Conservation (phyloP, 2,797 vertebrate species). For the Tadarida brasiliensis region DNA sequence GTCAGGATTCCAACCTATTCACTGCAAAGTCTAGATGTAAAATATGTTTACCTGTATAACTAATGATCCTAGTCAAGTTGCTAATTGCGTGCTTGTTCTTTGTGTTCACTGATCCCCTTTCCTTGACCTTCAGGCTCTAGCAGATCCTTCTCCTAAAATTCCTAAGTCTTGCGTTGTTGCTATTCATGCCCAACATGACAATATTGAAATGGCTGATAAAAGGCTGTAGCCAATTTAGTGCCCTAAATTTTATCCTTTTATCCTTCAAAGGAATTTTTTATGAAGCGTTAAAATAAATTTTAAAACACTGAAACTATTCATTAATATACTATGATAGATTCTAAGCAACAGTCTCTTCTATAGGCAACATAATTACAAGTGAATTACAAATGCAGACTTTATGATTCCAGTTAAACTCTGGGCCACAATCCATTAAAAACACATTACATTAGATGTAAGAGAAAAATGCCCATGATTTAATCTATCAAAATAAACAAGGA, state of each 20-base stretch:
- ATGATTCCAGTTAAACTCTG: constrained; percentile 72
- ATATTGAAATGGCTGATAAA: background rate
- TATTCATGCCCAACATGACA: background rate
- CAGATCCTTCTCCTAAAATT: background rate
- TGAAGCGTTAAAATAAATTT: constrained; percentile 53
- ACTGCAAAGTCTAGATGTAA: background rate
- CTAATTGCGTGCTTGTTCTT: background rate
- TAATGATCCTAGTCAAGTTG: background rate
- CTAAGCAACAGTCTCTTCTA: constrained; percentile 65
- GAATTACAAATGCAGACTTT: constrained; percentile 73
- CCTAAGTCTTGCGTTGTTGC: background rate
- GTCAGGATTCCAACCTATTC: background rate
- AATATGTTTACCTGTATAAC: background rate
- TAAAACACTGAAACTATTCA: constrained; percentile 26
- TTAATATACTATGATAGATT: constrained; percentile 54
- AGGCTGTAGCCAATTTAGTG: background rate
- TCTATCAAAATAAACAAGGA: constrained; percentile 47
- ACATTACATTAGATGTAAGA: constrained; percentile 48
- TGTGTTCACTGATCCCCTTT: background rate
- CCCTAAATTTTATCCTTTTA: constrained; percentile 1
- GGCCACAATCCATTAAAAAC: constrained; percentile 60
- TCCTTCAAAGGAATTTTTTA: background rate
- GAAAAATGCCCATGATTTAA: constrained; percentile 2
- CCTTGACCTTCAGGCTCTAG: background rate
- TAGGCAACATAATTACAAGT: constrained; percentile 66